Evolutionary conservation across 1,140 invertebrate genomes (phyloP).

Genomic region (Apis mellifera): DNA sequence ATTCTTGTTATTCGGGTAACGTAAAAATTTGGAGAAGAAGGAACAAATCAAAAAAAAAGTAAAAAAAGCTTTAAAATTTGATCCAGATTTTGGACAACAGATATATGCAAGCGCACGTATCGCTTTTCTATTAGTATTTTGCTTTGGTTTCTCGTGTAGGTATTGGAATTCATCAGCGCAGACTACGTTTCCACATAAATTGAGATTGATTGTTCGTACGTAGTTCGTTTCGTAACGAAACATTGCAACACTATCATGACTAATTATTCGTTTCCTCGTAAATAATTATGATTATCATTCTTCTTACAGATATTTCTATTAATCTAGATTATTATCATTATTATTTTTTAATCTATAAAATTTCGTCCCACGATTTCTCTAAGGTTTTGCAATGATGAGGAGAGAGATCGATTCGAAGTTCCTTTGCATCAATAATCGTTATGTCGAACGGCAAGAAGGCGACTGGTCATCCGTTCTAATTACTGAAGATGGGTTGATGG

Average conservation of each 20-base stretch:
- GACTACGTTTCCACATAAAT: slow-evolving; percentile 33
- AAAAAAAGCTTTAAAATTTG: not conserved
- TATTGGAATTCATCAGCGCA: not conserved
- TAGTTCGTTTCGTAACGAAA: slow-evolving; percentile 37
- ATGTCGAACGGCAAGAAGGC: slow-evolving; percentile 43
- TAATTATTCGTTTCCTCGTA: not conserved
- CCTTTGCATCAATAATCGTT: slow-evolving; percentile 52
- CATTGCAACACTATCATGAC: not conserved
- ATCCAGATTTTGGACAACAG: not conserved
- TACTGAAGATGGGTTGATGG: slow-evolving; percentile 56
- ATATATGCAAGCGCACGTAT: no score
- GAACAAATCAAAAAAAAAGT: not conserved
- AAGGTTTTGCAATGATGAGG: no score
- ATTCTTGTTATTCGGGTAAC: no score
- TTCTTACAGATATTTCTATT: not conserved
- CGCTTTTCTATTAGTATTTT: not conserved
- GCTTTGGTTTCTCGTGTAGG: not conserved
- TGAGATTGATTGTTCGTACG: slow-evolving; percentile 52
- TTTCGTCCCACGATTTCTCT: not conserved
- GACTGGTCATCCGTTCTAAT: slow-evolving; percentile 58
- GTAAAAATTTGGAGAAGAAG: no score
- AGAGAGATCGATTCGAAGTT: slow-evolving; percentile 5
- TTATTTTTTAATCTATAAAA: no score
- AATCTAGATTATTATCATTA: not conserved
- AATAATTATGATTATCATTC: not conserved